Evolutionary conservation across 1,140 invertebrate species (phyloP), one percentile per base, ranked within the genome.

Genomic region (Drosophila sulfurigaster): DNA sequence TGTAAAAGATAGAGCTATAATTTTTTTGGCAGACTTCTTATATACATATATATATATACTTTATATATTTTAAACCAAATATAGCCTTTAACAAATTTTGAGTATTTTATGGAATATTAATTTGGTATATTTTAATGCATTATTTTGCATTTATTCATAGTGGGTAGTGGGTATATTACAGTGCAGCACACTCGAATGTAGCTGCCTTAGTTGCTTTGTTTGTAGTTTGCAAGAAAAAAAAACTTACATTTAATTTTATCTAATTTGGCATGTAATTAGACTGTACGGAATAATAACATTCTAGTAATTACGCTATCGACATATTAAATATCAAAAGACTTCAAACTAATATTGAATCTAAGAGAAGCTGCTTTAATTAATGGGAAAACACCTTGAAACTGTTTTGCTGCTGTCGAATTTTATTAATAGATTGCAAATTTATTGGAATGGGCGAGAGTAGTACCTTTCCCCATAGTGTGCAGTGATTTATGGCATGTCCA

Each of bases 401-500:
- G 16, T 28, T 59, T 46, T 28, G 20, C 51, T 38, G 5, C 35
- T 49, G 35, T 41, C 35, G 41, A 20, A 28, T 11, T 25, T 38
- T 68, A 68, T 60, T 68, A 73, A 73, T 73, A 51, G 46, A 59
- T 5, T 20, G 25, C 20, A 13, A n/a, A 28, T 20, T 20, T 5
- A 5, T n/a, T 1, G 51, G 16, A 5, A 15, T 1, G 51, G 4
- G 16, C 0, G 48, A 1, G 20, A 25, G 51, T 4, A 4, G 5
- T 51, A 10, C 43, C 32, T 20, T 13, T 41, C 54, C 5, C 11
- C 3, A 32, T 8, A 32, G 30, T 11, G 65, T 62, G 49, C 49
- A n/a, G 20, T 80, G 81, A 83, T 85, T 82, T 83, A 82, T 82
- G 67, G 49, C 41, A 52, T 11, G 28, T 58, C 51, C 20, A 28